These are phyloP conservation scores for Platysteira castanea DNA, from an alignment of 2,113 vertebrate species.

Conservation along the genomic window DNA sequence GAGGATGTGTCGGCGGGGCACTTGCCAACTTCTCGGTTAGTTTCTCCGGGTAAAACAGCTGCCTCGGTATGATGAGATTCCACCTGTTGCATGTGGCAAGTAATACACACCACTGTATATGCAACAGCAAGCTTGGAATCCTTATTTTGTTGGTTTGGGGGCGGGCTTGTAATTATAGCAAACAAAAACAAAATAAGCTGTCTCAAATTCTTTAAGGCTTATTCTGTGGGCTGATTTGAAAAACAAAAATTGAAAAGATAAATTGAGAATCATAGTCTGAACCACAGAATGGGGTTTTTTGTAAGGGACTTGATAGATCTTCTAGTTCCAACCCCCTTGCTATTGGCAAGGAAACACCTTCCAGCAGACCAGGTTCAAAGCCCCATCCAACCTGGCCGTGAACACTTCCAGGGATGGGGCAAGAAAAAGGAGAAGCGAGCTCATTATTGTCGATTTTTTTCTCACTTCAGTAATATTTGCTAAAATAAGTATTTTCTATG, in stretches of 20 bases:
- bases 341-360: not conserved
- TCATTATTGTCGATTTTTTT: not conserved
- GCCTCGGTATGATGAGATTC: not conserved
- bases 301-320: not conserved
- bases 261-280: not conserved
- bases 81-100: not conserved
- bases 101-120: too few species aligned
- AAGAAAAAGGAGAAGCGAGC: not conserved
- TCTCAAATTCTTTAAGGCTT: not conserved
- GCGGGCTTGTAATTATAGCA: not conserved
- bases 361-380: not conserved
- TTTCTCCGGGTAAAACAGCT: not conserved
- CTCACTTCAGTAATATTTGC: not conserved
- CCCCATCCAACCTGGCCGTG: not conserved
- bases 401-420: not conserved
- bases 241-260: not conserved
- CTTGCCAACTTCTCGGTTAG: not conserved
- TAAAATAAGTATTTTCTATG: not conserved
- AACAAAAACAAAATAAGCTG: not conserved
- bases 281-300: not conserved
- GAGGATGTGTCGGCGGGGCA: accelerated
- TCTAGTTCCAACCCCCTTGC: not conserved
- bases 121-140: not conserved
- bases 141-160: not conserved
- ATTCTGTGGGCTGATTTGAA: not conserved